Evolutionary conservation across 1,140 invertebrate species (phyloP), one percentile per base, ranked within the genome.

Genomic region (Nymphalis io): DNA sequence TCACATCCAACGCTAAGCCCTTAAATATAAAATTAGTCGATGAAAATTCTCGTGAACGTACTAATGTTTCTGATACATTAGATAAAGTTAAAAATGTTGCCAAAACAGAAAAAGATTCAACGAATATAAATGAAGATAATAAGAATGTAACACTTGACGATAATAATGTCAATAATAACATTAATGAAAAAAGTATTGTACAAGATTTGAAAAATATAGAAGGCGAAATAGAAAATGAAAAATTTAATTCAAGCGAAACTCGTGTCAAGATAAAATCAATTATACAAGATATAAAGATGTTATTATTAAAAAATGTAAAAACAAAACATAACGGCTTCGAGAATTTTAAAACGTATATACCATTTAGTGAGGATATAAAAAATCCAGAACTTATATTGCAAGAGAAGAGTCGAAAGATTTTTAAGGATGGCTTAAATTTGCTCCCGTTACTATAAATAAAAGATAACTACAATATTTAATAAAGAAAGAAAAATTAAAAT

Each of bases 281-380:
- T 27, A 33, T 65, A 12, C 48, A 40, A 23, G 58, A 48, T 61
- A 76, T 76, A 60, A 70, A 60, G 60, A 64, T 61, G 48, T 44
- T 13, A 59, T 73, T 48, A 57, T 76, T 21, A 60, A 73, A 38
- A 58, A 23, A 12, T 44, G 70, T 10, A 16, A 65, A 18, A 16
- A 38, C n/a, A 42, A 60, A 16, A 68, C 27, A 57, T 0, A 21
- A 60, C 33, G 27, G 27, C 3, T 21, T 55, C 51, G 67, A n/a
- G 3, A 65, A 15, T 71, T 63, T 27, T 71, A 66, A 67, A 33
- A 23, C 3, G 0, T 79, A 79, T 42, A 67, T 79, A 20, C 76
- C 76, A 10, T 65, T 79, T 62, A 79, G 67, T 64, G 76, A 79
- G 46, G 72, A 70, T 72, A 60, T 79, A 16, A 23, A 55, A 12